Conservation (phyloP, 2,797 vertebrate genomes). For the Spea hammondii region DNA sequence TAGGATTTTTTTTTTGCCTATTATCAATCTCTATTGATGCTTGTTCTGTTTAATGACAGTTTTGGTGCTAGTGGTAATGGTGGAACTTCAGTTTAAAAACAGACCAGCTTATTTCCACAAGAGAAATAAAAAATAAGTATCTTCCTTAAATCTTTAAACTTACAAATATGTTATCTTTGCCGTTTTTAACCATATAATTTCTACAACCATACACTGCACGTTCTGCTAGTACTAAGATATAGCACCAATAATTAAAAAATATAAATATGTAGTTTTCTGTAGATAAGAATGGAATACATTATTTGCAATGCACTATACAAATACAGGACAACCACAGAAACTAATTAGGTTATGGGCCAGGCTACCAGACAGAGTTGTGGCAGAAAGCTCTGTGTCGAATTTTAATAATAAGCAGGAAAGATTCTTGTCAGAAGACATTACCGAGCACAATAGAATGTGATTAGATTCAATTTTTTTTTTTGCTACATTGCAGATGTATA, state of each 20-base stretch:
- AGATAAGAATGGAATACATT: constrained; percentile 38
- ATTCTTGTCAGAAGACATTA: constrained; percentile 53
- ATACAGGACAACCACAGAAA: constrained; percentile 41
- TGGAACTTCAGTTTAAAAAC: background rate
- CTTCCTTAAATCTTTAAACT: constrained; percentile 5
- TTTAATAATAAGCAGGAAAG: constrained; percentile 52
- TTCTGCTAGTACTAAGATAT: constrained; percentile 2
- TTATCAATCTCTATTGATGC: too few relatives aligned
- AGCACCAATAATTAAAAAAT: constrained; percentile 20
- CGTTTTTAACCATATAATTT: constrained; percentile 18
- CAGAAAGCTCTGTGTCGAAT: constrained; percentile 46
- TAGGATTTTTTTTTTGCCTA: too few relatives aligned
- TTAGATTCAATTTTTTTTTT: constrained; percentile 45
- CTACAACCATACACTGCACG: constrained; percentile 1
- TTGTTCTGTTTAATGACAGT: too few relatives aligned
- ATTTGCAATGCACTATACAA: constrained; percentile 41
- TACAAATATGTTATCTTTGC: background rate
- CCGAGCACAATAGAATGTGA: constrained; percentile 48
- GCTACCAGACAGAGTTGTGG: constrained; percentile 45
- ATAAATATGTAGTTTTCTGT: constrained; percentile 36
- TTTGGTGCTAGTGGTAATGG: background rate
- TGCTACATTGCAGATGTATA: constrained; percentile 37
- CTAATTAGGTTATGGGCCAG: constrained; percentile 46
- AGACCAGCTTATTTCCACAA: background rate
- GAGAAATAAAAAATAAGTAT: constrained; percentile 14